These are phyloP conservation scores for Apocheima hispidaria DNA, from an alignment of 2,888 invertebrate species.

Conservation along the genomic window DNA sequence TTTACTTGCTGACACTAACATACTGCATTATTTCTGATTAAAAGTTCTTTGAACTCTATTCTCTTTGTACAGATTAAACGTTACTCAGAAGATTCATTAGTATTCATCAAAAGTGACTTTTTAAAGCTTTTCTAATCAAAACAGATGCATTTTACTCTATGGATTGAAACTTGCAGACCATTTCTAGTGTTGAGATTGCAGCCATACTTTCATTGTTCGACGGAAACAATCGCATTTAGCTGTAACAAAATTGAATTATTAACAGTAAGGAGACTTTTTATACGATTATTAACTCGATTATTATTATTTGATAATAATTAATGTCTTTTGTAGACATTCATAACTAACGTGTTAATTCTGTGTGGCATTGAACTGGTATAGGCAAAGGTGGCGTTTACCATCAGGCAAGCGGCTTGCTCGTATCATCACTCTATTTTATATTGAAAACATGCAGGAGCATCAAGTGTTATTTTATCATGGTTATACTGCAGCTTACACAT, in stretches of 20 bases:
- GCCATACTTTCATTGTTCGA: slow-evolving; percentile 47
- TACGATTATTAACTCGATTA: not conserved
- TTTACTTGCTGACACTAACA: not conserved
- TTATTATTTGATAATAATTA: too few species aligned
- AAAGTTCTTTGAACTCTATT: slow-evolving; percentile 7
- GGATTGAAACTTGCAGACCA: slow-evolving; percentile 26
- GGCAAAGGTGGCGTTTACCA: too few species aligned
- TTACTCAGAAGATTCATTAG: slow-evolving; percentile 10
- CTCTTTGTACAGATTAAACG: too few species aligned
- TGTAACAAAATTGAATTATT: slow-evolving; percentile 10
- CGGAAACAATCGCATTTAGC: slow-evolving; percentile 44
- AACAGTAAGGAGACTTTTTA: slow-evolving; percentile 6
- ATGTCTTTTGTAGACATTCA: too few species aligned
- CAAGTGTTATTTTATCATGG: too few species aligned
- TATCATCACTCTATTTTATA: too few species aligned
- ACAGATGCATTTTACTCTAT: slow-evolving; percentile 23
- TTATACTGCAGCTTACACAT: too few species aligned
- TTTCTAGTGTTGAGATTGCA: slow-evolving; percentile 36
- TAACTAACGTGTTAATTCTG: too few species aligned
- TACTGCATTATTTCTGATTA: not conserved
- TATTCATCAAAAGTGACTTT: slow-evolving; percentile 4
- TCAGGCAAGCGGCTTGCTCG: too few species aligned
- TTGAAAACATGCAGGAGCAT: too few species aligned
- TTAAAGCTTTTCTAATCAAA: slow-evolving; percentile 31
- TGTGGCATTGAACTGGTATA: too few species aligned